Evolutionary conservation across 2,113 vertebrate genomes (phyloP), one percentile per base, ranked within the genome.

Genomic region (Mirza zaza): DNA sequence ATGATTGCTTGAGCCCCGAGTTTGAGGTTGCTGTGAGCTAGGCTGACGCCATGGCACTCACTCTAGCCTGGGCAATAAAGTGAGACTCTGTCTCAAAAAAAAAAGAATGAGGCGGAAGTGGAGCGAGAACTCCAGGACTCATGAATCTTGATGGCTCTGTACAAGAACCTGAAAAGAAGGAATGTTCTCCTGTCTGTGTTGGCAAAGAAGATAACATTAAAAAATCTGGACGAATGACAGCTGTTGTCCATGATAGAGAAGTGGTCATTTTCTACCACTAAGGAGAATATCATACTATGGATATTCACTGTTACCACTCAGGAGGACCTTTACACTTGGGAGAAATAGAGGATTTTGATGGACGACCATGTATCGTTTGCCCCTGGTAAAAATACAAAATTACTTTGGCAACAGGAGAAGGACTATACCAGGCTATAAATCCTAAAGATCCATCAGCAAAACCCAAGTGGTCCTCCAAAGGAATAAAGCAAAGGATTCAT

Each of bases 341-440:
- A 97, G 99, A 99, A 97, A 99, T 99, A 96, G 99, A 99, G 99
- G 99, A 99, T 95, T 98, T 99, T 8, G 92, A 98, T 93, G 99
- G 99, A 97, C 99, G 98, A 95, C 87, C 99, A 0, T 99, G 99
- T 95, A 99, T 99, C 97, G 97, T 99, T 98, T 99, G 99, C 95
- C 99, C 99, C 21, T 99, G 99, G 97, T 99, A 99, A 98, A 99
- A 99, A 95, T 99, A 98, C 97, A 99, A 99, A 99, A 99, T 99
- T 96, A 98, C 98, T 90, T 96, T 99, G 96, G 98, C 98, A 80
- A 98, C 99, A 73, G 99, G 99, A 90, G 99, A 99, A 98, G 98
- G 99, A 71, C 89, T 99, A 7, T 99, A 99, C 98, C 98, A 99
- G 98, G 99, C 96, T 97, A 90, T 93, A 59, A 97, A 99, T 96